Percentiles rank a stretch among this genome's conserved stretches.
These are phyloP conservation scores for Phocoena sinus DNA, from an alignment of 2,113 vertebrate species.

Conservation along the genomic window DNA sequence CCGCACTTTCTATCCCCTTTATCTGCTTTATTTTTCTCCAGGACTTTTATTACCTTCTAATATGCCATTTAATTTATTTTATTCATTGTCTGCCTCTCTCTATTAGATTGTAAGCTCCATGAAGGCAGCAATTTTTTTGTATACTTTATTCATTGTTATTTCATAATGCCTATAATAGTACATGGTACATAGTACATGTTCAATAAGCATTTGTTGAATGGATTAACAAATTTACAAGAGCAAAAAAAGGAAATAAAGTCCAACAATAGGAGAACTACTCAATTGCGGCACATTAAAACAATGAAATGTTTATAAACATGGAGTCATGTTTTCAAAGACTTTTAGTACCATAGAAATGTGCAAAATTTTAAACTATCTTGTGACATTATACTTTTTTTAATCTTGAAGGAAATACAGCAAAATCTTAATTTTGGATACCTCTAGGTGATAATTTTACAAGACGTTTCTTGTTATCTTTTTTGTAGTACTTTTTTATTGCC, in stretches of 20 bases:
- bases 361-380: neutral
- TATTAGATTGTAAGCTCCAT: neutral
- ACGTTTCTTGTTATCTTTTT: neutral
- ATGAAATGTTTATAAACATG: neutral
- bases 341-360: neutral
- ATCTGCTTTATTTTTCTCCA: neutral
- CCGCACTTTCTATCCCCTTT: neutral
- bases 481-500: neutral
- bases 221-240: neutral
- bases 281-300: neutral
- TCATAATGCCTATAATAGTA: neutral
- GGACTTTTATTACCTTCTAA: neutral
- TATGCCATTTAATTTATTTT: neutral
- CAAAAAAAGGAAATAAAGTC: neutral
- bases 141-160: neutral
- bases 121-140: neutral
- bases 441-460: neutral
- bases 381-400: neutral
- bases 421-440: neutral
- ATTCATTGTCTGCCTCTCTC: neutral
- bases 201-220: neutral
- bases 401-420: neutral
- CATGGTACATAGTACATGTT: neutral
- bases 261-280: neutral
- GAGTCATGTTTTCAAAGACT: neutral